Conservation (phyloP, 2,888 invertebrate genomes). For the Coenonympha glycerion region DNA sequence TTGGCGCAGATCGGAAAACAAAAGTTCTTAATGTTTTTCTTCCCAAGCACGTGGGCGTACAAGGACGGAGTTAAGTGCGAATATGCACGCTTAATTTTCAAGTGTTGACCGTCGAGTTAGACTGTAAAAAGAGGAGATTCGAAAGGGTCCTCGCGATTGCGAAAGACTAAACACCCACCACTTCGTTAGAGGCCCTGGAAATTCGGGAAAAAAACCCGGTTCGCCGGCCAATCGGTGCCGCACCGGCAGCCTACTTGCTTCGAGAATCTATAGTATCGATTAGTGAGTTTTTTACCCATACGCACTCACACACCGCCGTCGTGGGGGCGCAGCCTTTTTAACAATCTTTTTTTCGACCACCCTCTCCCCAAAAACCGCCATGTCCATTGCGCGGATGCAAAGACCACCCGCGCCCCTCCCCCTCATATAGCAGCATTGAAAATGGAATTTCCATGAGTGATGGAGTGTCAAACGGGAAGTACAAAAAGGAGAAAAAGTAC, state of each 20-base stretch:
- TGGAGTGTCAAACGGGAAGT: slow-evolving; percentile 76
- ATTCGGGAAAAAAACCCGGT: slow-evolving; percentile 48
- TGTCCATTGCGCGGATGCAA: slow-evolving; percentile 75
- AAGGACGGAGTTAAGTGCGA: slow-evolving; percentile 61
- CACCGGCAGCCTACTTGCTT: slow-evolving; percentile 70
- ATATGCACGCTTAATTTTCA: slow-evolving; percentile 60
- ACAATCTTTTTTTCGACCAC: slow-evolving; percentile 75
- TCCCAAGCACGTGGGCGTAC: slow-evolving; percentile 38
- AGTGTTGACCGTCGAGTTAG: slow-evolving; percentile 51
- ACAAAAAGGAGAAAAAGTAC: slow-evolving; percentile 74
- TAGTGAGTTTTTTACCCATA: slow-evolving; percentile 73
- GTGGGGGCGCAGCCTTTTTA: slow-evolving; percentile 72
- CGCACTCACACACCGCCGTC: slow-evolving; percentile 70
- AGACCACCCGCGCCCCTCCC: slow-evolving; percentile 67
- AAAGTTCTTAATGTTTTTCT: slow-evolving; percentile 28
- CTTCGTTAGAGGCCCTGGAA: slow-evolving; percentile 56
- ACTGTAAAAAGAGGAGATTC: slow-evolving; percentile 52
- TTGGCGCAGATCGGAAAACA: slow-evolving; percentile 16
- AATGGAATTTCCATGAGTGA: slow-evolving; percentile 77
- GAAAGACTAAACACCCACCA: slow-evolving; percentile 64
- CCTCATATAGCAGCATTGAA: slow-evolving; percentile 72
- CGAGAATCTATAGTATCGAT: slow-evolving; percentile 75
- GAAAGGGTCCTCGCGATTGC: slow-evolving; percentile 56
- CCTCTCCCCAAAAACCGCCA: slow-evolving; percentile 69
- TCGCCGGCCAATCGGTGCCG: slow-evolving; percentile 57